Percentiles rank a stretch among this genome's conserved stretches.
phyloP scores from a whole-genome alignment of 2,888 invertebrate genomes.

The Eurytoma adleriae region DNA sequence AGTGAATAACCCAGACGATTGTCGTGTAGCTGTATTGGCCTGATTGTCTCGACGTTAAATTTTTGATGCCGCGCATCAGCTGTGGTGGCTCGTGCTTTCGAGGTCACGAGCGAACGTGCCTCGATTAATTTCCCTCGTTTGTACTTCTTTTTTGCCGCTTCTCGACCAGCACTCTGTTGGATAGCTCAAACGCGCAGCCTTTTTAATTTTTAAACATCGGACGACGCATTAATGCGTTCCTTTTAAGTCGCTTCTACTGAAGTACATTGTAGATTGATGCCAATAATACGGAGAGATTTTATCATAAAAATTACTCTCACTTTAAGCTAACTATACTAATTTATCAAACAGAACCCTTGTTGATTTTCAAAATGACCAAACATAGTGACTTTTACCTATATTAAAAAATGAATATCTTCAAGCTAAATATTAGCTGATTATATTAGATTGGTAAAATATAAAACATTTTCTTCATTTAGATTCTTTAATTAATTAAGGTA shows the following conservation, averaged over 20 bases:
- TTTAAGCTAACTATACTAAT: too few relatives aligned
- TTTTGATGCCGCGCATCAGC: conserved; percentile 9
- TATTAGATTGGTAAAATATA: too few relatives aligned
- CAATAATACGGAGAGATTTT: too few relatives aligned
- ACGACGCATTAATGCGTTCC: too few relatives aligned
- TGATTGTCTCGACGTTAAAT: conserved; percentile 34
- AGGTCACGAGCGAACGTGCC: conserved; percentile 44
- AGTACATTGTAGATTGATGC: too few relatives aligned
- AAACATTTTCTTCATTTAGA: background rate
- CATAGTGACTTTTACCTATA: too few relatives aligned
- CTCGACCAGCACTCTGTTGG: background rate
- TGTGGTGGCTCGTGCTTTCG: conserved; percentile 2
- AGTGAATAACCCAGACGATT: conserved; percentile 21
- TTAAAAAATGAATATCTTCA: too few relatives aligned
- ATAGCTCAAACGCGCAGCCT: background rate
- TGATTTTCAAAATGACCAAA: too few relatives aligned
- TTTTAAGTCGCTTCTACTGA: too few relatives aligned
- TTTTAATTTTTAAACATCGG: background rate
- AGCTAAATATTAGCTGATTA: background rate
- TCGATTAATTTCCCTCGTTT: conserved; percentile 32
- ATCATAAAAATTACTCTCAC: too few relatives aligned
- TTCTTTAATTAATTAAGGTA: background rate
- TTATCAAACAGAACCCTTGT: too few relatives aligned
- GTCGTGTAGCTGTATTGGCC: too few relatives aligned
- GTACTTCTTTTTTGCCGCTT: background rate